These are phyloP conservation scores for Dione vanillae DNA, from an alignment of 2,888 invertebrate genomes.

Conservation along the genomic window DNA sequence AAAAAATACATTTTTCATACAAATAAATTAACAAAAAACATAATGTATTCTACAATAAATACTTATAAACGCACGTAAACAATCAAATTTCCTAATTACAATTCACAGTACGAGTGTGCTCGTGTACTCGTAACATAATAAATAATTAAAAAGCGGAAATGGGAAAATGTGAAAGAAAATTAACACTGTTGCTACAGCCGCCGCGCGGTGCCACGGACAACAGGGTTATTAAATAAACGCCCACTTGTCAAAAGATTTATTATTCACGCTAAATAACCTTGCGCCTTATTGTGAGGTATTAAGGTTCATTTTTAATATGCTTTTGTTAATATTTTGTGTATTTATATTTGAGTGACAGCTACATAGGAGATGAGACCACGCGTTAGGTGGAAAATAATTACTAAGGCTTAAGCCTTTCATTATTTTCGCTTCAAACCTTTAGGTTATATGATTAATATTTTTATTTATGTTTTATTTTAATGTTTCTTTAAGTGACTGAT, in stretches of 20 bases:
- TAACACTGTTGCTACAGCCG: conserved; percentile 37
- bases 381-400: conserved; percentile 36
- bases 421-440: conserved; percentile 26
- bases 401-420: conserved; percentile 29
- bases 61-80: neutral
- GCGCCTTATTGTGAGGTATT: conserved; percentile 14
- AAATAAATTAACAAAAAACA: neutral
- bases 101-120: neutral
- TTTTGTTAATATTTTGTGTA: conserved; percentile 5
- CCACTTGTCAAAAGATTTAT: conserved; percentile 42
- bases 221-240: conserved; percentile 41
- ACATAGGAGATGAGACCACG: conserved; percentile 29
- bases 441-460: conserved; percentile 7
- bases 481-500: too few relatives aligned
- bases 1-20: neutral
- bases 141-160: conserved; percentile 34
- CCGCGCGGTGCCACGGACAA: conserved; percentile 26
- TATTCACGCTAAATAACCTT: conserved; percentile 17
- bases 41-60: neutral
- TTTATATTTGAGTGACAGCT: conserved; percentile 36
- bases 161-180: conserved; percentile 39
- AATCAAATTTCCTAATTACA: conserved; percentile 1
- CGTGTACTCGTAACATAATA: conserved; percentile 20
- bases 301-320: conserved; percentile 16
- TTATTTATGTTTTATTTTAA: neutral